These are phyloP conservation scores for Eriocheir sinensis DNA, from an alignment of 1,140 invertebrate species.

Conservation along the genomic window DNA sequence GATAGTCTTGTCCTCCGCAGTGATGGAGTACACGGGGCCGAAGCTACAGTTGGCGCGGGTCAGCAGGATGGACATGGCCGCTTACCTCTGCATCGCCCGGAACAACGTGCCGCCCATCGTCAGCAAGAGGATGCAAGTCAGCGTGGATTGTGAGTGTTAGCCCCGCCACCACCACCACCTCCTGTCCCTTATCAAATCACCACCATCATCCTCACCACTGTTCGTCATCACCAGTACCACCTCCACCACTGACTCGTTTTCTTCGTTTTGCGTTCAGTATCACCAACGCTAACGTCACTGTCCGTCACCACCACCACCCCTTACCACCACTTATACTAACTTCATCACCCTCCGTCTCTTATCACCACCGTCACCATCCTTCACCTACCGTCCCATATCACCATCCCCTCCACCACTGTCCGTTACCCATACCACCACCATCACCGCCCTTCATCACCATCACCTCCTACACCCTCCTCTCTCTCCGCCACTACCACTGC, in stretches of 20 bases:
- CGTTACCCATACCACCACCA: neutral
- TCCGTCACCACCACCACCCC: neutral
- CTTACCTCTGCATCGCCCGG: slow-evolving; percentile 92
- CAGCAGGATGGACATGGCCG: slow-evolving; percentile 92
- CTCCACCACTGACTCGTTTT: neutral
- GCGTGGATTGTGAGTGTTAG: slow-evolving; percentile 93
- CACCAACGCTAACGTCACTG: neutral
- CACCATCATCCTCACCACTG: neutral
- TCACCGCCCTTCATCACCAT: neutral
- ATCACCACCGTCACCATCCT: neutral
- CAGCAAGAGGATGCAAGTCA: slow-evolving; percentile 91
- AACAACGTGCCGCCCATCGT: slow-evolving; percentile 94
- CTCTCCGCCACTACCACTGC: neutral
- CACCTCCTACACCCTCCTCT: neutral
- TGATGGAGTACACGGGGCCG: slow-evolving; percentile 88
- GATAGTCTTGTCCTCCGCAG: slow-evolving; percentile 72
- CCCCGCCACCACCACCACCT: slow-evolving; percentile 15
- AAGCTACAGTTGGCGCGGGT: slow-evolving; percentile 88
- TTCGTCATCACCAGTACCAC: neutral
- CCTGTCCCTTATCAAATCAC: neutral
- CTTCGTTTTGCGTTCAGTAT: neutral
- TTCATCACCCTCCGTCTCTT: neutral
- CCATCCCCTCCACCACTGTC: neutral
- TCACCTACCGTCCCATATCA: neutral
- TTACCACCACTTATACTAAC: neutral